Base-by-base conservation (phyloP, 2,797 vertebrate genomes). In the Acipenser ruthenus region DNA sequence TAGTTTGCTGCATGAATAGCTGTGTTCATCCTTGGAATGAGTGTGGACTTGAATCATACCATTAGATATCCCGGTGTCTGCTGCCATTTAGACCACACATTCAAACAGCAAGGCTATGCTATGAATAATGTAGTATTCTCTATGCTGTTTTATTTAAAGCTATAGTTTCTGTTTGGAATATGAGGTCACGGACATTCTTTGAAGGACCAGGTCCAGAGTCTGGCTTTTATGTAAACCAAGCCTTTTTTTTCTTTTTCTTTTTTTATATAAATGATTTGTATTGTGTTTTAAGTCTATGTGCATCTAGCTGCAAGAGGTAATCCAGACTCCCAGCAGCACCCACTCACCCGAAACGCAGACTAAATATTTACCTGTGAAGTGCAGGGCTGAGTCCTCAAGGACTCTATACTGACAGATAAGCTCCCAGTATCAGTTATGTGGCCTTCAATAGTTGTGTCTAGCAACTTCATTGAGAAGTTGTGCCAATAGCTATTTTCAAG, bases 301-400 rank as follows among this genome's bases (percentile, higher is more conserved):
- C 53, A 62, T 68, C 56, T 71, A 70, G 68, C 66, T 68, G 65
- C 70, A 68, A 65, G 59, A 49, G 63, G 65, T 50, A 64, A 68
- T 51, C 59, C 60, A 63, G 66, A 67, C 67, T 68, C 68, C 66
- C 63, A 77, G 66, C 52, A 72, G 67, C 68, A 47, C 6, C 72
- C 65, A 8, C 52, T 66, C n/a, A n/a, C n/a, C n/a, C n/a, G n/a
- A n/a, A 67, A 82, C 51, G 13, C 23, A 68, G 67, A 74, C 71
- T 69, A 80, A 76, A 79, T 86, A 73, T 80, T 87, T 84, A 79
- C 78, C 71, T 61, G 70, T 58, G 50, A 13, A 63, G 9, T 75
- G 69, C 68, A 79, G 68, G 72, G 71, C 7, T 63, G 69, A 79
- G 68, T 53, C 71, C 74, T 74, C 70, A 78, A 73, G 74, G 75